Evolutionary conservation across 2,888 invertebrate species (phyloP).

Genomic region (Chirona hameri): DNA sequence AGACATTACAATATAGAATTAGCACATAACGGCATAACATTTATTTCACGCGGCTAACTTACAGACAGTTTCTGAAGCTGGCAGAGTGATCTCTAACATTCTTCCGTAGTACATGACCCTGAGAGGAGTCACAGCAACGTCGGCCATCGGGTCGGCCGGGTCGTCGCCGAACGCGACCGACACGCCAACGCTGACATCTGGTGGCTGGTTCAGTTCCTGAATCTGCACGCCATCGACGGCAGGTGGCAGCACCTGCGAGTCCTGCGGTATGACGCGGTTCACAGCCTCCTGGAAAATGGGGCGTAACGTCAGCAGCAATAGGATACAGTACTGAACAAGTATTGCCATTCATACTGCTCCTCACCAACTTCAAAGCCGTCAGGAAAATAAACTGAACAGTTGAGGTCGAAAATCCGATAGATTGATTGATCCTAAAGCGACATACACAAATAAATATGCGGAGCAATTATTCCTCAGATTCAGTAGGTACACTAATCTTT

Average conservation of each 20-base stretch:
- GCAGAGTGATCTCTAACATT: neutral
- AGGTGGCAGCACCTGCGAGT: constrained; percentile 13
- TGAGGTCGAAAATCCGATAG: too few species aligned
- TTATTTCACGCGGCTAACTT: neutral
- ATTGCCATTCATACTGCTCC: too few species aligned
- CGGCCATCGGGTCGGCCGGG: neutral
- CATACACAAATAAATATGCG: too few species aligned
- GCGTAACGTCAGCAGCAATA: too few species aligned
- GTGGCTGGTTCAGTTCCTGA: neutral
- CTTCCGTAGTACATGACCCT: neutral
- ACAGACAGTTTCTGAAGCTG: neutral
- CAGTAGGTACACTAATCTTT: too few species aligned
- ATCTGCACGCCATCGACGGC: neutral
- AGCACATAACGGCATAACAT: too few species aligned
- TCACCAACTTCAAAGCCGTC: too few species aligned
- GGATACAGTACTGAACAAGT: too few species aligned
- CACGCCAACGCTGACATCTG: constrained; percentile 23
- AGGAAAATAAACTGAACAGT: too few species aligned
- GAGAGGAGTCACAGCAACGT: neutral
- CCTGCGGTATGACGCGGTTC: constrained; percentile 54
- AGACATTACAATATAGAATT: too few species aligned
- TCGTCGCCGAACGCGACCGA: neutral
- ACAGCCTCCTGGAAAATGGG: constrained; percentile 56
- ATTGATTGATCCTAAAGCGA: too few species aligned
- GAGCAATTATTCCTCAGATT: too few species aligned